A percentile compares a stretch with the other conserved stretches of the same genome.
Conservation (phyloP, 2,113 vertebrate species). For the Clarias gariepinus region DNA sequence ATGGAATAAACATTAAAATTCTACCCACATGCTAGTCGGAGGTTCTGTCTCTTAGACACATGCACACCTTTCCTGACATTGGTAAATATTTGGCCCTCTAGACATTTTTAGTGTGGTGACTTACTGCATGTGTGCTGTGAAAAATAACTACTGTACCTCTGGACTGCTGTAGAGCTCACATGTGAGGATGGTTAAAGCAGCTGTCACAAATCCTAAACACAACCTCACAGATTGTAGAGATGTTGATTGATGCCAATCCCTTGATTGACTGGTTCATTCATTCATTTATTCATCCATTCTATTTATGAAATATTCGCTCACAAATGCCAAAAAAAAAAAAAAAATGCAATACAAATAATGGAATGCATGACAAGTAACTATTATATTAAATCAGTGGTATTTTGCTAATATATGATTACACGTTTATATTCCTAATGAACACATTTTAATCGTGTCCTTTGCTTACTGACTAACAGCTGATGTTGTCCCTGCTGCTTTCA, state of each 20-base stretch:
- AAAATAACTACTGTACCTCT: neutral
- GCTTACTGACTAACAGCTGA: neutral
- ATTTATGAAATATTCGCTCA: neutral
- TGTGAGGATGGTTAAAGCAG: neutral
- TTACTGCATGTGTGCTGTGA: neutral
- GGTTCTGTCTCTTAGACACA: neutral
- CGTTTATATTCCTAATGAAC: neutral
- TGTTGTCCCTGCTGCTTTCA: neutral
- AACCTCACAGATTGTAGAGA: neutral
- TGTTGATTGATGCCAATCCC: neutral
- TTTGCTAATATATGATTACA: neutral
- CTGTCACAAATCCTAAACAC: neutral
- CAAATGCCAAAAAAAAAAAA: neutral
- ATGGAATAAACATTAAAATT: constrained; percentile 21
- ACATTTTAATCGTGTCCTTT: neutral
- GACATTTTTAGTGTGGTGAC: constrained; percentile 11
- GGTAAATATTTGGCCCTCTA: constrained; percentile 10
- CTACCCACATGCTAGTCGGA: neutral
- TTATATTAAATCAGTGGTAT: neutral
- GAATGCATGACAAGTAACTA: neutral
- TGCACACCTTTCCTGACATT: neutral
- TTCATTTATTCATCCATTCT: too few species aligned
- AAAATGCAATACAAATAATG: neutral
- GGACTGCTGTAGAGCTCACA: neutral
- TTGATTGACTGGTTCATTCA: too few species aligned